Base-by-base conservation (phyloP, 2,113 vertebrate genomes). In the Cochlearius cochlearius region DNA sequence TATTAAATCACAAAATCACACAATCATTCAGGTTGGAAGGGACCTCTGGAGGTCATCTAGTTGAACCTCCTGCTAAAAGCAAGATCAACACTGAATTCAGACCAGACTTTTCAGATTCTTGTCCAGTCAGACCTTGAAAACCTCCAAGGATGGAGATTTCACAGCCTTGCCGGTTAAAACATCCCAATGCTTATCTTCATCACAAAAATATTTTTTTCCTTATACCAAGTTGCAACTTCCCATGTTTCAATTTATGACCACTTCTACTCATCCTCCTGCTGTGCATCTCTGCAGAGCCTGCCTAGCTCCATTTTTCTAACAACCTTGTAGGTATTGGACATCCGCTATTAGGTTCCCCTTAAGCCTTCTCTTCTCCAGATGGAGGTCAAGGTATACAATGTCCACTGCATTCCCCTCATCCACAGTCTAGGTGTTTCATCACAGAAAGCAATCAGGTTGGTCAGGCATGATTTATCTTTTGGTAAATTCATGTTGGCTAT, bases 1-100 rank as follows among this genome's bases (percentile, higher is more conserved):
- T 96, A 97, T 92, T 92, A 97, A 91, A 97, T 94, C 62, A 86
- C 59, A 86, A 92, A 92, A 91, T 95, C 86, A 90, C 62, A 91
- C 47, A 64, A 76, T 76, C 74, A 77, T 84, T 91, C 91, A 90
- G 67, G 41, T 71, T 89, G 86, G 63, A 96, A 91, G 38, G 17
- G 50, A 86, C 7, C 17, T 80, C 83, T 53, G 47, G 29, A 92
- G 72, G 59, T 90, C 91, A 86, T 41, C 15, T 53, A 63, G 45
- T 52, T 83, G 63, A 93, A 76, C n/a, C 63, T 93, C 29, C 30
- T 74, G 47, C 53, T 90, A 50, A 95, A 91, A 90, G 59, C 27
- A 94, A 88, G 45, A 86, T 53, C 63, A 91, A 74, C 50, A 69
- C 41, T 67, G 76, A 96, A 88, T 94, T 91, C 50, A 88, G 82